Evolutionary conservation across 1,140 invertebrate genomes (phyloP), one percentile per base, ranked within the genome.

Genomic region (Heliconius himera): DNA sequence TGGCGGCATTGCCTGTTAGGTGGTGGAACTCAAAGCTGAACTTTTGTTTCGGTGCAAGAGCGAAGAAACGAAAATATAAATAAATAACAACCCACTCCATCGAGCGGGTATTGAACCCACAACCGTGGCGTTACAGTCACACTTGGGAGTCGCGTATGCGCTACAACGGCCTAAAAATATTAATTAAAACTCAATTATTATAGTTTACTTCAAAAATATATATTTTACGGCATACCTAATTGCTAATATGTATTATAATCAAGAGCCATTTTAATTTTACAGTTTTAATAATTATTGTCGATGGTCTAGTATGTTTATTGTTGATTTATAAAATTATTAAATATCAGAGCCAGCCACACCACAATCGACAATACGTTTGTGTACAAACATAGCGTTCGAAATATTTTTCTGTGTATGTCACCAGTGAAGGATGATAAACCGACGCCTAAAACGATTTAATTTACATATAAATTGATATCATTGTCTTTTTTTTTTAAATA

Each of bases 351-450:
- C 22, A 8, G 3, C 22, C 1, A 66, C n/a, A 60, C n/a, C 54
- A 60, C 54, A 13, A 60, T 22, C 26, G 49, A 78, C 81, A 79
- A 82, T 77, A 71, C 74, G n/a, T n/a, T 75, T 81, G 81, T 74
- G 56, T 79, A 74, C 41, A 82, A 77, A 82, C 46, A 79, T 20
- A 22, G 22, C 46, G 9, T 11, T n/a, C 29, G 46, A 51, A 66
- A 77, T 82, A 74, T 79, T 76, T 79, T 73, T 76, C 51, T 72
- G 11, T 71, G 18, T 79, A 72, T 75, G 66, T 79, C 81, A 82
- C 78, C 74, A 70, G 16, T 66, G 60, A 66, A 66, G 11, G 22
- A 16, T 66, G 11, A 26, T 29, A 9, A 66, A 66, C 22, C 8
- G 6, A 66, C 11, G 60, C 60, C 54, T 29, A 66, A 26, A 26